Evolutionary conservation across 2,797 vertebrate genomes (phyloP), one percentile per base, ranked within the genome.

Genomic region (Xenops minutus): DNA sequence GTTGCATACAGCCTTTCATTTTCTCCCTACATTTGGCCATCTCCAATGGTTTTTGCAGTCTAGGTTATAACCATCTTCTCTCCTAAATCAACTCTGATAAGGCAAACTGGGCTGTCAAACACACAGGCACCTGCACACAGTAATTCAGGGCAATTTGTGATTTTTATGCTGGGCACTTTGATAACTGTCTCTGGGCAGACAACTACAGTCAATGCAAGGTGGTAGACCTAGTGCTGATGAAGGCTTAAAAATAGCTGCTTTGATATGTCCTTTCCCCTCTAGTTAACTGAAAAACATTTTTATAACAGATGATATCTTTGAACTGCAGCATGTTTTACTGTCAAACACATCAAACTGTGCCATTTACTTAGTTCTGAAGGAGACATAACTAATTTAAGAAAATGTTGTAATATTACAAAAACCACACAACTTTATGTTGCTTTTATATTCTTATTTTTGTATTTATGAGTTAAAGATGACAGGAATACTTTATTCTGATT

Each of bases 311-410:
- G 85, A 89, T 95, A 12, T 91, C 93, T 85, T 85, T 88, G 92
- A 96, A 95, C 89, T 73, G 69, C 91, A 94, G 79, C 88, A 81
- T 94, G 81, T 92, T 96, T 92, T 88, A 59, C 82, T 96, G 94
- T 92, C 87, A 95, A 93, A 88, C 82, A 51, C 63, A 54, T 91
- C 92, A 86, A 86, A 66, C 79, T 69, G 67, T 96, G 93, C 89
- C 76, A 76, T 94, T 94, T 97, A 88, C 66, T 84, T 87, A 82
- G 52, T 58, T 86, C 80, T 6, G 12, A 76, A 84, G 74, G 37
- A 90, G 77, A 81, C 13, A 48, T 18, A 66, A 75, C 62, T 85
- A 74, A 80, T 88, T 77, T 92, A 77, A 88, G 90, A 93, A 90
- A 89, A 80, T 34, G 34, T 78, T 94, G 69, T 52, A 94, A 58